Percentiles rank a stretch among this genome's conserved stretches.
These are phyloP conservation scores for Drosophila neocordata DNA, from an alignment of 1,140 invertebrate species.

Conservation along the genomic window DNA sequence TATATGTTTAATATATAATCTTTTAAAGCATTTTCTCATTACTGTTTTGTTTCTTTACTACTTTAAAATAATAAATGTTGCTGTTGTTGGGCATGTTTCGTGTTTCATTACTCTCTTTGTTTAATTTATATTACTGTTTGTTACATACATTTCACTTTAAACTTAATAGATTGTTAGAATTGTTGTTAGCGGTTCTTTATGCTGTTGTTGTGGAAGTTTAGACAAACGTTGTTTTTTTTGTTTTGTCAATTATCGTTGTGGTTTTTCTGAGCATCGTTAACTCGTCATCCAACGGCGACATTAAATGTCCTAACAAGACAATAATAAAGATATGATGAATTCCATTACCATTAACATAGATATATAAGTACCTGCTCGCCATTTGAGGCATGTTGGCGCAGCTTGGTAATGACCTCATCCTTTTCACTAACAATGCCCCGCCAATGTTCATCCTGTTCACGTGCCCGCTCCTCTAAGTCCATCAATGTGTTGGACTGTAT, in stretches of 20 bases:
- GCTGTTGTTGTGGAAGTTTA: conserved; percentile 61
- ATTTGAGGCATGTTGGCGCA: conserved; percentile 78
- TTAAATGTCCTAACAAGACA: conserved; percentile 80
- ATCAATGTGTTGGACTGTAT: conserved; percentile 72
- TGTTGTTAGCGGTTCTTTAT: conserved; percentile 35
- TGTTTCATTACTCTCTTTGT: conserved; percentile 27
- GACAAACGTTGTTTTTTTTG: conserved; percentile 49
- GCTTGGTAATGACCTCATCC: conserved; percentile 70
- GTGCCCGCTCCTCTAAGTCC: conserved; percentile 72
- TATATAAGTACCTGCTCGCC: conserved; percentile 74
- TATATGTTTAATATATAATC: conserved; percentile 46
- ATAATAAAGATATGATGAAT: too few species aligned
- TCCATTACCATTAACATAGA: too few species aligned
- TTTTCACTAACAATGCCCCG: conserved; percentile 75
- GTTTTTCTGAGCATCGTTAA: conserved; percentile 28
- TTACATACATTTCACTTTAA: conserved; percentile 54
- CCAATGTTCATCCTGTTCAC: conserved; percentile 81
- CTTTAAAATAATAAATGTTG: conserved; percentile 75
- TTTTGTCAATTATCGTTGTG: conserved; percentile 66
- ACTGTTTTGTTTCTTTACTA: conserved; percentile 54
- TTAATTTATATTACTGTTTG: conserved; percentile 24
- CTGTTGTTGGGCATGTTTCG: conserved; percentile 64
- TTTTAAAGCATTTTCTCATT: conserved; percentile 64
- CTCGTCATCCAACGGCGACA: conserved; percentile 45
- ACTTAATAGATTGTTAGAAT: conserved; percentile 79